These are phyloP conservation scores for Galagoides demidoff DNA, from an alignment of 2,797 vertebrate species.

Conservation along the genomic window DNA sequence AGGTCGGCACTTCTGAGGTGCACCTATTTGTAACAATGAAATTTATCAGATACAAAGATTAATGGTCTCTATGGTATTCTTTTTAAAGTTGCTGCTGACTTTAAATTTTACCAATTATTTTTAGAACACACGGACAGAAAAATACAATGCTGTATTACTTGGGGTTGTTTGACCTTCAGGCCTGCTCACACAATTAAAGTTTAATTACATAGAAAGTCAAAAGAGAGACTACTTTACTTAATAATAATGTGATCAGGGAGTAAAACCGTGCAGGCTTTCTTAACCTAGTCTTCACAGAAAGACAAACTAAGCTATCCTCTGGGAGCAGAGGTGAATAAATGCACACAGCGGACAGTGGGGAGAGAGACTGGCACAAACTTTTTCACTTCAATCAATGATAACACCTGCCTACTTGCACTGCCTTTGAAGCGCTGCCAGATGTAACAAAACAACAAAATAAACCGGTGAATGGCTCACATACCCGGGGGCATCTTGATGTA, in stretches of 20 bases:
- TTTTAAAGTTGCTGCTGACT: constrained; percentile 24
- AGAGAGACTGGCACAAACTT: background rate
- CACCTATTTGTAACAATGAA: background rate
- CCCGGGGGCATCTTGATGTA: constrained; percentile 42
- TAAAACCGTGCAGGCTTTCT: constrained; percentile 34
- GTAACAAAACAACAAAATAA: constrained; percentile 49
- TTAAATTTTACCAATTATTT: constrained; percentile 56
- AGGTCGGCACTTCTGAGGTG: background rate
- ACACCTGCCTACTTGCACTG: constrained; percentile 49
- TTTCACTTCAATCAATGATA: constrained; percentile 69
- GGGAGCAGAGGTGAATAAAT: constrained; percentile 11
- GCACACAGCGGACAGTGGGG: background rate
- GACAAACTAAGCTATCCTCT: background rate
- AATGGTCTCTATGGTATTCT: background rate
- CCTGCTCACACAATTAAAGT: constrained; percentile 41
- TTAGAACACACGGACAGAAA: constrained; percentile 50
- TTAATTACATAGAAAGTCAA: constrained; percentile 53
- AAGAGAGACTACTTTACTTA: constrained; percentile 49
- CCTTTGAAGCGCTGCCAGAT: constrained; percentile 58
- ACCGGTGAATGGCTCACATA: constrained; percentile 21
- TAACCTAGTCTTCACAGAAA: constrained; percentile 64
- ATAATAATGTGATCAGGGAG: background rate
- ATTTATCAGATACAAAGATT: background rate
- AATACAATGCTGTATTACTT: constrained; percentile 29
- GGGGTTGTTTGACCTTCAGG: constrained; percentile 48